Evolutionary conservation across 2,888 invertebrate genomes (phyloP).

Genomic region (Amphipoea oculea): DNA sequence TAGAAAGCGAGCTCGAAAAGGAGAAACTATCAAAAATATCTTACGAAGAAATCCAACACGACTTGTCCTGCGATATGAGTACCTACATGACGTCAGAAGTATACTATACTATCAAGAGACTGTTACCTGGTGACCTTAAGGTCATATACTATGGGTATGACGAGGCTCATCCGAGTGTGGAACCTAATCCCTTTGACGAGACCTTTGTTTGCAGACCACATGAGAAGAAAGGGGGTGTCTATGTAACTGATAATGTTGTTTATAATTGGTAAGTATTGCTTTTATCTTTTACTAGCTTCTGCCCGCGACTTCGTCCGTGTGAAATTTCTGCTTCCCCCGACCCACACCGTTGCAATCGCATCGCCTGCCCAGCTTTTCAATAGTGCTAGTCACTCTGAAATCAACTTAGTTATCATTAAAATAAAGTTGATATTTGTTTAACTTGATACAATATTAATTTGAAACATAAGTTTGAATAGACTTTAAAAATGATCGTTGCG

Average conservation of each 20-base stretch:
- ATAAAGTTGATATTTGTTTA: too few species aligned
- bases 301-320: neutral
- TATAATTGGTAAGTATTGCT: constrained; percentile 91
- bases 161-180: constrained; percentile 83
- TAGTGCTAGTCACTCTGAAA: too few species aligned
- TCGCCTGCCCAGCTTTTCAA: too few species aligned
- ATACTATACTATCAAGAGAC: constrained; percentile 94
- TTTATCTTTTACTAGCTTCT: neutral
- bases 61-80: constrained; percentile 93
- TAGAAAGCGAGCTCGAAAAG: constrained; percentile 82
- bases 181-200: constrained; percentile 93
- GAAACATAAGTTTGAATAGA: too few species aligned
- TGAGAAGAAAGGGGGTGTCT: constrained; percentile 94
- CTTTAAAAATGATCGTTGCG: too few species aligned
- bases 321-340: neutral
- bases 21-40: constrained; percentile 72
- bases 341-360: too few species aligned
- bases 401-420: too few species aligned
- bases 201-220: constrained; percentile 91
- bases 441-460: too few species aligned
- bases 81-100: constrained; percentile 94
- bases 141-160: constrained; percentile 91
- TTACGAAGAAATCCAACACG: constrained; percentile 86
- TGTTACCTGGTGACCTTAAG: constrained; percentile 96
- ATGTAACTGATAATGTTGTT: constrained; percentile 95